phyloP scores from a whole-genome alignment of 2,113 vertebrate species.

The Microcebus ravelobensis region DNA sequence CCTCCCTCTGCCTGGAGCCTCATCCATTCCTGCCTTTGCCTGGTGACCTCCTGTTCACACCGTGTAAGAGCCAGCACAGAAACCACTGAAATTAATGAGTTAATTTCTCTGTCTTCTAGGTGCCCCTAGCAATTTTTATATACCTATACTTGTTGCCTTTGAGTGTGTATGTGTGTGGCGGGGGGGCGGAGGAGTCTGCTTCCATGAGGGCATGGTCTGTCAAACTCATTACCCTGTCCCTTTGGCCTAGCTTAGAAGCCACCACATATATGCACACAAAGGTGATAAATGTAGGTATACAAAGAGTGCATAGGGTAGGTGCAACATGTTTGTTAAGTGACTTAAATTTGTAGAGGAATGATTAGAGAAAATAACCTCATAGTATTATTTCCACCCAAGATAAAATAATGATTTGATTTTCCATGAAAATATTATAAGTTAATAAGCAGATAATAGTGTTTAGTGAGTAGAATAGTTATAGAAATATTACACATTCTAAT shows the following conservation, averaged over 20 bases:
- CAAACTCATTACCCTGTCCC: background rate
- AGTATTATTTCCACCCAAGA: background rate
- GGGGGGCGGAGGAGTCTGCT: background rate
- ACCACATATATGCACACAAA: background rate
- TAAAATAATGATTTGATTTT: constrained; percentile 42
- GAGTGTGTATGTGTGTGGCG: background rate
- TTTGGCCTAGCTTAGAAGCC: background rate
- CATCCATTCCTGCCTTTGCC: background rate
- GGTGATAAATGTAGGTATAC: background rate
- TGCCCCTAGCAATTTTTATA: background rate
- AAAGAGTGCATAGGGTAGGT: background rate
- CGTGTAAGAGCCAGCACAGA: background rate
- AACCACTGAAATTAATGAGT: background rate
- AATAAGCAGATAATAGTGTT: constrained; percentile 36
- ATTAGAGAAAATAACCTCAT: background rate
- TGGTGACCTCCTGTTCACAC: background rate
- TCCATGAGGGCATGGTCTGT: background rate
- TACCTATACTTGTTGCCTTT: background rate
- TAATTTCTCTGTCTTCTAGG: background rate
- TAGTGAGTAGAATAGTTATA: background rate
- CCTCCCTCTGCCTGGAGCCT: background rate
- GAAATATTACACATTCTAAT: constrained; percentile 39
- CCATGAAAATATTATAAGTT: constrained; percentile 8
- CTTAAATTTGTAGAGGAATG: constrained; percentile 4
- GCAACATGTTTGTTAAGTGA: background rate